phyloP scores from a whole-genome alignment of 2,888 invertebrate genomes.

The Hirtodrosophila alboralis region DNA sequence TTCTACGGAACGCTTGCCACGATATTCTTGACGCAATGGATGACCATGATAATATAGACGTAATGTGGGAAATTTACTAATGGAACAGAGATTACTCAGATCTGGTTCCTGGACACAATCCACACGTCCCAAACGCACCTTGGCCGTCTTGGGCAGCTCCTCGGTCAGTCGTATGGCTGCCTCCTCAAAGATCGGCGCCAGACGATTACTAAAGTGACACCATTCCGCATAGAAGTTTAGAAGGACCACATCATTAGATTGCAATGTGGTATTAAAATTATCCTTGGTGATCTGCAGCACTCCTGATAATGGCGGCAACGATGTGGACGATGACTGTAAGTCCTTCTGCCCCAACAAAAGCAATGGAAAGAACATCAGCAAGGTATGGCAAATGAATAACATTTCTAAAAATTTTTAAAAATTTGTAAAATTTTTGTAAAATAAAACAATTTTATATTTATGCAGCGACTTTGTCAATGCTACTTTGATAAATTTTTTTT shows the following conservation, averaged over 20 bases:
- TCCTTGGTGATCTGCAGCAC: slow-evolving; percentile 34
- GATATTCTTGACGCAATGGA: slow-evolving; percentile 53
- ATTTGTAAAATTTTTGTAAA: too few species aligned
- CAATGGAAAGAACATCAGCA: not conserved
- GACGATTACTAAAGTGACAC: slow-evolving; percentile 49
- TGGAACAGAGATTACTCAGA: slow-evolving; percentile 30
- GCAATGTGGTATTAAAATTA: slow-evolving; percentile 44
- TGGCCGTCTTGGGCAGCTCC: slow-evolving; percentile 10
- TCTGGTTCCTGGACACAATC: slow-evolving; percentile 39
- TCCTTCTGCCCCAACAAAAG: not conserved
- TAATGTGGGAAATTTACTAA: slow-evolving; percentile 55
- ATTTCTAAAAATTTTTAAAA: slow-evolving; percentile 14
- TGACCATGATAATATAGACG: slow-evolving; percentile 41
- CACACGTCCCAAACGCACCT: slow-evolving; percentile 46
- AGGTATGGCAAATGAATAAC: not conserved
- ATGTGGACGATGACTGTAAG: not conserved
- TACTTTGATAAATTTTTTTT: too few species aligned
- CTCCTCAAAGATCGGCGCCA: slow-evolving; percentile 49
- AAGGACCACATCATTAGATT: slow-evolving; percentile 47
- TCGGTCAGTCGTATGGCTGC: slow-evolving; percentile 35
- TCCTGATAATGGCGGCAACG: not conserved
- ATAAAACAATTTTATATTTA: too few species aligned
- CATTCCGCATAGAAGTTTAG: slow-evolving; percentile 67
- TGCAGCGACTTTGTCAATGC: too few species aligned
- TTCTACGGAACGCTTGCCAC: slow-evolving; percentile 49